Conservation (phyloP, 2,888 invertebrate genomes). For the Lithophane semibrunnea region DNA sequence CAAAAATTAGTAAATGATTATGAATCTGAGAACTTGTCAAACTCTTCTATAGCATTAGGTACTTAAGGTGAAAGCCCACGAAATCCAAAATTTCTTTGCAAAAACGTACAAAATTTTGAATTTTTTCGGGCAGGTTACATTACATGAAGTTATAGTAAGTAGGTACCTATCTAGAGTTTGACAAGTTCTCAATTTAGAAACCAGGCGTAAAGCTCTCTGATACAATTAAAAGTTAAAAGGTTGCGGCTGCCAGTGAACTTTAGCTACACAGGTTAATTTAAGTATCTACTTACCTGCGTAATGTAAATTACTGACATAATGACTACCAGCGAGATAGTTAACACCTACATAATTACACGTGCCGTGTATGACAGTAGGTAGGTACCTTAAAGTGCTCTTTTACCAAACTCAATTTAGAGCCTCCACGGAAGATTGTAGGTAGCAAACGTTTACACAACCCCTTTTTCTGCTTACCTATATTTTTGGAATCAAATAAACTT, state of each 20-base stretch:
- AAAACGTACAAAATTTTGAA: not conserved
- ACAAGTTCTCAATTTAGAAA: not conserved
- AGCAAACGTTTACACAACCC: not conserved
- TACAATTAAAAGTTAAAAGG: slow-evolving; percentile 49
- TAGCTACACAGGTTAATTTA: slow-evolving; percentile 26
- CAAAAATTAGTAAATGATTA: no score
- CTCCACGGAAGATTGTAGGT: not conserved
- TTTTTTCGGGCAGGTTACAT: not conserved
- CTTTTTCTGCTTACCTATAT: not conserved
- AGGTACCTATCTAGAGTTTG: not conserved
- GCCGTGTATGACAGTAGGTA: not conserved
- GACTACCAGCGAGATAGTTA: slow-evolving; percentile 17
- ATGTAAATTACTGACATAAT: slow-evolving; percentile 44
- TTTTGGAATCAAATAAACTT: not conserved
- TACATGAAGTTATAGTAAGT: not conserved
- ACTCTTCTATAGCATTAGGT: not conserved
- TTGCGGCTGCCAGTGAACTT: slow-evolving; percentile 25
- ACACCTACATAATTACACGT: slow-evolving; percentile 21
- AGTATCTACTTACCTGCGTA: slow-evolving; percentile 22
- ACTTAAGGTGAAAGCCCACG: not conserved
- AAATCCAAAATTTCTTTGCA: not conserved
- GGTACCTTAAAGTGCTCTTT: slow-evolving; percentile 19
- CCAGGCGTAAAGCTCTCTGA: not conserved
- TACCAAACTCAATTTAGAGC: slow-evolving; percentile 23
- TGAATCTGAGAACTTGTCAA: not conserved